Evolutionary conservation across 2,797 vertebrate species (phyloP).

Genomic region (Rhinoraja longicauda): DNA sequence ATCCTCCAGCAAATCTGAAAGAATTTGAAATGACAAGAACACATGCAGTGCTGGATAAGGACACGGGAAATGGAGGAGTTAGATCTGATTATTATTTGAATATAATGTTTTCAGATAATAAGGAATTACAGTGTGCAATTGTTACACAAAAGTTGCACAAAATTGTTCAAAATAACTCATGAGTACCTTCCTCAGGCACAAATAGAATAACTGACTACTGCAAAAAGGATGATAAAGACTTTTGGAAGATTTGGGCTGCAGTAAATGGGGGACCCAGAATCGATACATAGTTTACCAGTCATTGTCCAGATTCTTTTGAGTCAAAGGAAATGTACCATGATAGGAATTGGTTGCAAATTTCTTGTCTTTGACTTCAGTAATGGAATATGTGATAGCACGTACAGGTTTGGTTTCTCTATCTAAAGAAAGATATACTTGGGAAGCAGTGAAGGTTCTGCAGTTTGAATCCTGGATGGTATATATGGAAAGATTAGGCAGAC

Average conservation of each 20-base stretch:
- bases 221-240: not conserved
- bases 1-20: not conserved
- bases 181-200: not conserved
- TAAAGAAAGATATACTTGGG: too few relatives aligned
- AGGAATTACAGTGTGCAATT: not conserved
- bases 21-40: not conserved
- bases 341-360: not conserved
- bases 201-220: not conserved
- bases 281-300: not conserved
- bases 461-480: too few relatives aligned
- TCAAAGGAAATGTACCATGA: not conserved
- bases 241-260: not conserved
- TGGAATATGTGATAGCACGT: too few relatives aligned
- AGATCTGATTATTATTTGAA: not conserved
- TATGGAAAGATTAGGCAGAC: too few relatives aligned
- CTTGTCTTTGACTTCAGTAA: not conserved
- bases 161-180: not conserved
- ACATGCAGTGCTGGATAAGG: not conserved
- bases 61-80: not conserved
- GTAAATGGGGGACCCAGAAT: not conserved
- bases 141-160: not conserved
- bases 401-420: too few relatives aligned
- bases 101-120: not conserved
- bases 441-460: too few relatives aligned
- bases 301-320: not conserved